Conservation (phyloP, 2,888 invertebrate species). For the Lithophane ornitopus region DNA sequence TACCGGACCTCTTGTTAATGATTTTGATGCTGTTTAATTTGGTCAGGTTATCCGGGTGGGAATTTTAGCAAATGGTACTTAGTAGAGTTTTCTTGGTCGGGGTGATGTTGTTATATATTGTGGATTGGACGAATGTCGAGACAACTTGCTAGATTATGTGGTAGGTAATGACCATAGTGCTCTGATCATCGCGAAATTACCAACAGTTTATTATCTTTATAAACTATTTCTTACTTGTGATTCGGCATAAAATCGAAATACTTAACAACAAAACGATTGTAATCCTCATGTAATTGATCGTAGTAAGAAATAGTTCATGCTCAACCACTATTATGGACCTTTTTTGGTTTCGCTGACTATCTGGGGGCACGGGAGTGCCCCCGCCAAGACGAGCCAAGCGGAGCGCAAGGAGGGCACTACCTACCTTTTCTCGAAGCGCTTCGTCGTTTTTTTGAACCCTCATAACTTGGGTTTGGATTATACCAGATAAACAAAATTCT, state of each 20-base stretch:
- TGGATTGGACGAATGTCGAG: background rate
- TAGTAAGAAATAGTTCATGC: background rate
- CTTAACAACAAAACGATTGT: background rate
- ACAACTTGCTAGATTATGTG: background rate
- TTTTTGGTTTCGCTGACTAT: background rate
- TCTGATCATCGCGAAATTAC: background rate
- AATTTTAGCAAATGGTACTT: slow-evolving; percentile 23
- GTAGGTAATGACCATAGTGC: background rate
- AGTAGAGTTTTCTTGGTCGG: background rate
- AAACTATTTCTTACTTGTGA: background rate
- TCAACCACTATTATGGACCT: background rate
- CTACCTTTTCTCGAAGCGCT: no score
- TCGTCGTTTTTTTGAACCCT: no score
- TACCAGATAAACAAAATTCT: no score
- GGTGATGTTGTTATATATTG: background rate
- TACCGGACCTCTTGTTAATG: slow-evolving; percentile 55
- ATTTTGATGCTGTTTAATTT: slow-evolving; percentile 57
- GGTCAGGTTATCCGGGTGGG: slow-evolving; percentile 25
- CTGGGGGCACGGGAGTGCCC: no score
- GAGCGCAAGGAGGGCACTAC: no score
- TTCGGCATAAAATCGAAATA: background rate
- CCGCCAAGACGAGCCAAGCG: no score
- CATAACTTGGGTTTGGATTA: no score
- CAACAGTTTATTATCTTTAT: background rate
- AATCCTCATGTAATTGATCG: background rate